phyloP scores from a whole-genome alignment of 2,888 invertebrate genomes.

The Uropetala carovei region DNA sequence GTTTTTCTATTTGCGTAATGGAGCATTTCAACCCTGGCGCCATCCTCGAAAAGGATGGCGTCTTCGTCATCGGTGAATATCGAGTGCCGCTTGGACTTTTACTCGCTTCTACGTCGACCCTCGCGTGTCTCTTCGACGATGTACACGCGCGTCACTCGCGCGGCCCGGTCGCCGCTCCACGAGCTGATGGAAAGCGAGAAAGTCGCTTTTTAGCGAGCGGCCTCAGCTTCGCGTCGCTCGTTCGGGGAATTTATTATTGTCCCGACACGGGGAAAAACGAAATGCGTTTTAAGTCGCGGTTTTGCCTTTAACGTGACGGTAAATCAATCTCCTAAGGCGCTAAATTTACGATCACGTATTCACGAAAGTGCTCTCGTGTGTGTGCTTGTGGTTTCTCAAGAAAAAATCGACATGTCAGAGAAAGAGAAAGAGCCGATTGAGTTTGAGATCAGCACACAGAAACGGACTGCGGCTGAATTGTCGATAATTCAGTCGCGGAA shows the following conservation, averaged over 20 bases:
- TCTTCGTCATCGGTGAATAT: too few relatives aligned
- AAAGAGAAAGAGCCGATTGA: neutral
- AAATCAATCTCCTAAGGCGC: slow-evolving; percentile 16
- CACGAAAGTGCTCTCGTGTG: neutral
- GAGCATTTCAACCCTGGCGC: too few relatives aligned
- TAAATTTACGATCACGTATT: neutral
- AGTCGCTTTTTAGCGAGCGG: neutral
- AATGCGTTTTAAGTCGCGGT: neutral
- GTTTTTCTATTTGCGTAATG: too few relatives aligned
- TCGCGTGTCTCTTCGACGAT: too few relatives aligned
- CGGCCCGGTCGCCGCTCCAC: too few relatives aligned
- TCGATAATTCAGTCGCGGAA: neutral
- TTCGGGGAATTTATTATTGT: neutral
- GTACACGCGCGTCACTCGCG: neutral
- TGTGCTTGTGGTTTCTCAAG: too few relatives aligned
- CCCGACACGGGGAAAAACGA: neutral
- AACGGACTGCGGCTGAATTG: neutral
- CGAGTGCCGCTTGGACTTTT: too few relatives aligned
- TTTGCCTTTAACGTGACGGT: neutral
- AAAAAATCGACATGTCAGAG: neutral
- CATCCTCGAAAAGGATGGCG: too few relatives aligned
- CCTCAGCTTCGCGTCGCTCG: neutral
- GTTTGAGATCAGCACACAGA: neutral
- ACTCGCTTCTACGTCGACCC: too few relatives aligned
- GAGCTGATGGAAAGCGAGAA: neutral